A percentile compares a stretch with the other conserved stretches of the same genome.
phyloP scores from a whole-genome alignment of 2,113 vertebrate species.

The Egretta garzetta region DNA sequence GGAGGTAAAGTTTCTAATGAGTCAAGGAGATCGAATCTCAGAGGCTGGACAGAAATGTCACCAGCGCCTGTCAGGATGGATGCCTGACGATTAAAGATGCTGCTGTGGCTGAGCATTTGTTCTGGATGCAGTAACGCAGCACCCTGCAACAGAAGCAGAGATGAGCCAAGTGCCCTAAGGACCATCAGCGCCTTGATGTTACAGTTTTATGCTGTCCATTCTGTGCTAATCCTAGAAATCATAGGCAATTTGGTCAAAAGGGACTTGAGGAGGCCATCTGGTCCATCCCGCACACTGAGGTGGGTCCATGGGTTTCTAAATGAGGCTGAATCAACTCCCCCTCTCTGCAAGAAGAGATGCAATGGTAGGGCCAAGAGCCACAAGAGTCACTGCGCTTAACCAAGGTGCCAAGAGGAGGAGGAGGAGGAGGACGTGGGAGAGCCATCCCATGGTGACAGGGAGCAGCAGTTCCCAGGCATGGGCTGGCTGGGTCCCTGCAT shows the following conservation, averaged over 20 bases:
- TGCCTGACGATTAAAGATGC: background rate
- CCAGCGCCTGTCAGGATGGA: background rate
- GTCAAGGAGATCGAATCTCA: background rate
- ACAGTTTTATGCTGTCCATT: background rate
- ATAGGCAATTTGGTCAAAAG: background rate
- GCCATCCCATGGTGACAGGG: background rate
- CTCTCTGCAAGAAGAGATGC: background rate
- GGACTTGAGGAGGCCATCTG: background rate
- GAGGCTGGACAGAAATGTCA: background rate
- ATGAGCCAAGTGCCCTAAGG: too few species aligned
- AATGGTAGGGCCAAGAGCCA: accelerated
- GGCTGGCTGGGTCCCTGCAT: accelerated
- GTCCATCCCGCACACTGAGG: background rate
- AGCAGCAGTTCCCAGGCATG: background rate
- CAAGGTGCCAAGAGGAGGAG: background rate
- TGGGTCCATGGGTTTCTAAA: background rate
- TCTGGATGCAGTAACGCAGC: background rate
- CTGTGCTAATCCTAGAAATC: background rate
- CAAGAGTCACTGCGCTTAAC: background rate
- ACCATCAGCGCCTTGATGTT: background rate
- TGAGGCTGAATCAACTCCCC: background rate
- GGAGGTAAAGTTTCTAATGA: background rate
- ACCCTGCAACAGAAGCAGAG: background rate
- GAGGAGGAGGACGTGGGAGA: background rate
- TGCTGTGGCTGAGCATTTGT: background rate